Percentiles rank a stretch among this genome's conserved stretches.
These are phyloP conservation scores for Pampus argenteus DNA, from an alignment of 2,797 vertebrate species.

Conservation along the genomic window DNA sequence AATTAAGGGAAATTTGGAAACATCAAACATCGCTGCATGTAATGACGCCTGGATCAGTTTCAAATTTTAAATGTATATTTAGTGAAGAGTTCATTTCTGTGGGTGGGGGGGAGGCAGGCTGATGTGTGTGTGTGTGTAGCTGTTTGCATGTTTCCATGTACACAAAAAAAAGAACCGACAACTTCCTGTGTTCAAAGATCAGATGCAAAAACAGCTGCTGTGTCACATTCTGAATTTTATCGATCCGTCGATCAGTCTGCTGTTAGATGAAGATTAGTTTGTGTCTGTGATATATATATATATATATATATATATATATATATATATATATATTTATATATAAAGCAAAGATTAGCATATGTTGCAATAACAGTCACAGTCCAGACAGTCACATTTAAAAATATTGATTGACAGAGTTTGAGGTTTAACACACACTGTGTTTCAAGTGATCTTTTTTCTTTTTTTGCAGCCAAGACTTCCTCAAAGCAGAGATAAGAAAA, in stretches of 20 bases:
- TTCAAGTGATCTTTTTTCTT: no score
- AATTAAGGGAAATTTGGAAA: slow-evolving; percentile 4
- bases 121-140: background rate
- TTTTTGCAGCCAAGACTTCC: no score
- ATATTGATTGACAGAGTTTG: no score
- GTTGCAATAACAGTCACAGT: no score
- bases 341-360: no score
- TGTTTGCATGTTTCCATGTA: slow-evolving; percentile 37
- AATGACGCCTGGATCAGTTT: slow-evolving; percentile 18
- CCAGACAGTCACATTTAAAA: no score
- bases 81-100: slow-evolving; percentile 33
- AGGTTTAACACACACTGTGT: no score
- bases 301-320: no score
- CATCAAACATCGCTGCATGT: background rate
- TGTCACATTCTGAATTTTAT: background rate
- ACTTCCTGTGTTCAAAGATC: slow-evolving; percentile 34
- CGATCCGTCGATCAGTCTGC: background rate
- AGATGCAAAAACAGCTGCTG: slow-evolving; percentile 4
- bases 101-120: slow-evolving; percentile 47
- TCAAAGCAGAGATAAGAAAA: no score
- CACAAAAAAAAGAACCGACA: slow-evolving; percentile 5
- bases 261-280: no score
- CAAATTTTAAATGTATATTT: slow-evolving; percentile 23
- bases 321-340: no score
- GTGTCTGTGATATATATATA: no score